Evolutionary conservation across 2,888 invertebrate species (phyloP), one percentile per base, ranked within the genome.

Genomic region (Synanthedon tipuliformis): DNA sequence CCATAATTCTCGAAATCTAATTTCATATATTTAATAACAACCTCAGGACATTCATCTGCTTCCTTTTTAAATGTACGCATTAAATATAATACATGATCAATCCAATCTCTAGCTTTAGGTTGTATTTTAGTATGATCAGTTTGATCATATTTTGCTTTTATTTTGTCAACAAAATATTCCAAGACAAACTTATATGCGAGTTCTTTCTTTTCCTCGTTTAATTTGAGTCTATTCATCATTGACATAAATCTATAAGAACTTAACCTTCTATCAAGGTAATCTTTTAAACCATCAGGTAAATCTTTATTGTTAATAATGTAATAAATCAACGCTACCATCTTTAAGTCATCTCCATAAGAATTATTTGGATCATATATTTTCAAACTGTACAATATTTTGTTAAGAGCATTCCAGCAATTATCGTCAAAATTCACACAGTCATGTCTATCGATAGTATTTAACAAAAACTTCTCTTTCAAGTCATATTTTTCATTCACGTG

Each of bases 361-460:
- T 55, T 56, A 50, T 54, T 50, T 2, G 53, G 52, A 16, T 58
- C 64, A 55, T 76, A 79, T 34, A 75, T 63, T 10, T 68, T 64
- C 52, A 75, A 51, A 54, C 70, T 78, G 53, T 69, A 56, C 40
- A 79, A 61, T 51, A 81, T 56, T 59, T 74, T 76, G 59, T 75
- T 64, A 48, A 76, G 68, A 4, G 63, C 63, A 16, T 53, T 54
- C 79, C 79, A 81, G 54, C 73, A 77, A n/a, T 61, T 58, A 40
- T 69, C 64, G 41, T 72, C 62, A 54, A 78, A 73, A 50, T 68
- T 60, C 51, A 68, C 75, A 40, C 75, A 59, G 56, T 73, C 70
- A 52, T 75, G 66, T 3, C 56, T 40, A 0, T 54, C 41, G 50
- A 70, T 48, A 8, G 79, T 53, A 41, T 57, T 55, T 3, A 66